phyloP scores from a whole-genome alignment of 1,140 invertebrate genomes.

The Triops cancriformis region DNA sequence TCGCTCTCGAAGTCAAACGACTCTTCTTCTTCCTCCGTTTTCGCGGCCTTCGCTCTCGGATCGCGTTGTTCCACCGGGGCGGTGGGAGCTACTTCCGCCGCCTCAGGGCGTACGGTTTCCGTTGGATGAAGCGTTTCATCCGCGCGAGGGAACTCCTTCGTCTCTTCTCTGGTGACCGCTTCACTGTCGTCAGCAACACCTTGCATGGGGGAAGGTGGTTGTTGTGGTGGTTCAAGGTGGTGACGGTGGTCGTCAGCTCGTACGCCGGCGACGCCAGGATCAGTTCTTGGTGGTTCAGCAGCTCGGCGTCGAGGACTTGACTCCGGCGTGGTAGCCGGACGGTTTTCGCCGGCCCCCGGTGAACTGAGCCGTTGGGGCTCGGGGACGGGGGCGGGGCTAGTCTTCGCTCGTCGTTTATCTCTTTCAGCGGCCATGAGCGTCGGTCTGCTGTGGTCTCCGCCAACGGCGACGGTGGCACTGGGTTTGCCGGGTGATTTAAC shows the following conservation, averaged over 20 bases:
- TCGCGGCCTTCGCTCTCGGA: not conserved
- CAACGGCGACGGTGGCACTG: not conserved
- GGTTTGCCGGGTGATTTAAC: slow-evolving; percentile 19
- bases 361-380: not conserved
- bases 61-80: slow-evolving; percentile 7
- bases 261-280: not conserved
- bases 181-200: not conserved
- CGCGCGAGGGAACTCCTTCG: not conserved
- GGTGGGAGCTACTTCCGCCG: slow-evolving; percentile 14
- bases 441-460: not conserved
- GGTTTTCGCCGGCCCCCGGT: slow-evolving; percentile 24
- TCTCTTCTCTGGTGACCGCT: not conserved
- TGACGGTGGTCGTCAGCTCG: not conserved
- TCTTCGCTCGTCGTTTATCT: not conserved
- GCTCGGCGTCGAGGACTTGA: slow-evolving; percentile 27
- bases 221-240: too few relatives aligned
- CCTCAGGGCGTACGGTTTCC: not conserved
- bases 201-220: not conserved
- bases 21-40: slow-evolving; percentile 25
- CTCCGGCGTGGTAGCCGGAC: slow-evolving; percentile 30
- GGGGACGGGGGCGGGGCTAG: not conserved
- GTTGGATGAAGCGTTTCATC: not conserved
- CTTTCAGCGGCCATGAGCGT: slow-evolving; percentile 1
- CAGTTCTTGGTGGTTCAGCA: slow-evolving; percentile 25
- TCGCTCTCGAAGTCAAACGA: slow-evolving; percentile 33